Base-by-base conservation (phyloP, 2,113 vertebrate genomes). In the Lichenostomus cassidix region DNA sequence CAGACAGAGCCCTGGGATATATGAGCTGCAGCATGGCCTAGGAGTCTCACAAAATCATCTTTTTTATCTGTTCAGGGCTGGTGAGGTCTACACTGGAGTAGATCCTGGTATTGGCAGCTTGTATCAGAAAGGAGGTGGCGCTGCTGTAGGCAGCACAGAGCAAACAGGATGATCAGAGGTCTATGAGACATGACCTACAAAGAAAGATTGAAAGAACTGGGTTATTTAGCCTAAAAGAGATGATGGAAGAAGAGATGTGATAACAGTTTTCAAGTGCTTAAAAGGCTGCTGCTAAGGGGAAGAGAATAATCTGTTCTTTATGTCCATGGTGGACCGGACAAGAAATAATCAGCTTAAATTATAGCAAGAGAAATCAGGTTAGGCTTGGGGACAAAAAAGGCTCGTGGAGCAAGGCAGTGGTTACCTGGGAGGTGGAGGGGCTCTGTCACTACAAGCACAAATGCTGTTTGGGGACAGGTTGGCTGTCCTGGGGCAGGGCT, bases 181-280 rank as follows among this genome's bases (percentile, higher is more conserved):
- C 96, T 96, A 37, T 20, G 39, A 96, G 91, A 96, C 89, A 75
- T 89, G 92, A 96, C 96, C 96, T 97, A 97, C 94, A 97, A 97
- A 97, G 92, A 47, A 93, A 94, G 96, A 96, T 95, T 95, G 96
- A 97, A 97, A 96, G 94, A 97, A 97, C 70, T 94, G 94, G 95
- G 96, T 97, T 96, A 96, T 97, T 96, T 97, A 94, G 86, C 86
- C 96, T 97, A 92, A 95, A 96, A 96, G 95, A 94, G 94, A 94
- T 96, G 96, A 97, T 96, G 95, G 96, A 63, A 89, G 95, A 94
- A 95, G 94, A 95, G 92, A 94, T 89, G 94, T 87, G 96, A 94
- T 96, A 97, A 95, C 95, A 94, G 92, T 92, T 92, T 93, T 93
- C 92, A 89, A 93, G 94, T 94, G 89, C 94, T 97, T 95, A 95